Conservation (phyloP, 1,140 invertebrate genomes). For the Lerema accius region DNA sequence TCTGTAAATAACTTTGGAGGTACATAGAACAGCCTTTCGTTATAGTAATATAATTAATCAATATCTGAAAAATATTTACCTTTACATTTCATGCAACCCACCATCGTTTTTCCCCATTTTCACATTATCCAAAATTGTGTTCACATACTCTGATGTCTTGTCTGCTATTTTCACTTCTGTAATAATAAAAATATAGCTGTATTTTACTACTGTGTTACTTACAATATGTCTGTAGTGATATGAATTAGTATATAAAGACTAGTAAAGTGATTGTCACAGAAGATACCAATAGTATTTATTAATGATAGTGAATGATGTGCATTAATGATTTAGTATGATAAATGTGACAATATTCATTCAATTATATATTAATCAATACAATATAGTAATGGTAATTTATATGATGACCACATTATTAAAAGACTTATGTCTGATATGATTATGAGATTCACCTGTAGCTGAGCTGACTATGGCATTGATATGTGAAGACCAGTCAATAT, state of each 20-base stretch:
- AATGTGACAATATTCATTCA: too few relatives aligned
- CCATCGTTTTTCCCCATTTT: slow-evolving; percentile 67
- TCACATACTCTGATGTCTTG: slow-evolving; percentile 75
- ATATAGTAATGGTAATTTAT: too few relatives aligned
- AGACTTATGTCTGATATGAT: not conserved
- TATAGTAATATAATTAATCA: slow-evolving; percentile 51
- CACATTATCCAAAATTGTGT: slow-evolving; percentile 73
- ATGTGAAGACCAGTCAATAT: slow-evolving; percentile 69
- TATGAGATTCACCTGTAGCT: slow-evolving; percentile 62
- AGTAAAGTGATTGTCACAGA: too few relatives aligned
- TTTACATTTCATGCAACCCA: slow-evolving; percentile 66
- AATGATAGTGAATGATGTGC: too few relatives aligned
- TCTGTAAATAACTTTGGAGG: slow-evolving; percentile 80
- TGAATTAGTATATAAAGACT: too few relatives aligned
- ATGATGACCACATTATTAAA: too few relatives aligned
- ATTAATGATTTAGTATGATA: too few relatives aligned
- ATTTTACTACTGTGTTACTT: too few relatives aligned
- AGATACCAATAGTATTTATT: too few relatives aligned
- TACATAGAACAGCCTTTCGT: slow-evolving; percentile 81
- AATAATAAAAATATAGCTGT: slow-evolving; percentile 42
- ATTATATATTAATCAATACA: not conserved
- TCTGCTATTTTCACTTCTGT: slow-evolving; percentile 75
- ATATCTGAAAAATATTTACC: slow-evolving; percentile 46
- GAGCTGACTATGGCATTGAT: slow-evolving; percentile 59
- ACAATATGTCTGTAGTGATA: too few relatives aligned